Percentiles rank a stretch among this genome's conserved stretches.
These are phyloP conservation scores for Lytechinus pictus DNA, from an alignment of 35 echinoderm and acorn worm genomes.

Conservation along the genomic window DNA sequence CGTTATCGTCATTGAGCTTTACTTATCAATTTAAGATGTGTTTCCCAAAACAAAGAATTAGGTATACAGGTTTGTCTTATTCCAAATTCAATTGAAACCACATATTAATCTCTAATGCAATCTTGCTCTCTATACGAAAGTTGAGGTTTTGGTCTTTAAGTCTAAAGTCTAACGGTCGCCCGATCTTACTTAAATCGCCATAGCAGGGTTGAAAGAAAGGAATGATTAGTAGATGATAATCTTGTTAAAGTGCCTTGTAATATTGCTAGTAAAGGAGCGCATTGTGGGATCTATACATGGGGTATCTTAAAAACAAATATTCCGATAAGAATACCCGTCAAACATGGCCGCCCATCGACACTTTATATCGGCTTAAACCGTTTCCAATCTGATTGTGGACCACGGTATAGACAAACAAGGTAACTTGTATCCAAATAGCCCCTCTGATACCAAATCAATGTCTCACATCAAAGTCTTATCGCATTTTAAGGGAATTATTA, in stretches of 20 bases:
- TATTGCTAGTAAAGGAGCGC: neutral
- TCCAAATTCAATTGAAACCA: neutral
- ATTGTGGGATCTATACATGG: neutral
- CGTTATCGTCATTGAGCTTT: neutral
- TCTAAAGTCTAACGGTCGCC: slow-evolving; percentile 16
- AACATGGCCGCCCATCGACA: slow-evolving; percentile 25
- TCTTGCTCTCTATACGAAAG: neutral
- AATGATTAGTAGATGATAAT: neutral
- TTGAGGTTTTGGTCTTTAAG: neutral
- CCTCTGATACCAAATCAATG: neutral
- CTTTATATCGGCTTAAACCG: slow-evolving; percentile 24
- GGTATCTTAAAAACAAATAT: slow-evolving; percentile 11
- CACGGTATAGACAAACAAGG: neutral
- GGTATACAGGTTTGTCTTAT: neutral
- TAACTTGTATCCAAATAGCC: slow-evolving; percentile 19
- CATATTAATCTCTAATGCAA: neutral
- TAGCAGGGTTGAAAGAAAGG: neutral
- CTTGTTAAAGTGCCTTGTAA: neutral
- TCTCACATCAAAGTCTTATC: neutral
- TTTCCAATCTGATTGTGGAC: neutral
- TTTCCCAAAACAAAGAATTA: neutral
- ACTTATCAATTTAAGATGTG: slow-evolving; percentile 6
- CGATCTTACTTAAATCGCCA: neutral
- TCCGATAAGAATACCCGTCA: slow-evolving; percentile 11
- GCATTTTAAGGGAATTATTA: slow-evolving; percentile 13